Base-by-base conservation (phyloP, 2,888 invertebrate species). In the Drosophila pseudotakahashii region DNA sequence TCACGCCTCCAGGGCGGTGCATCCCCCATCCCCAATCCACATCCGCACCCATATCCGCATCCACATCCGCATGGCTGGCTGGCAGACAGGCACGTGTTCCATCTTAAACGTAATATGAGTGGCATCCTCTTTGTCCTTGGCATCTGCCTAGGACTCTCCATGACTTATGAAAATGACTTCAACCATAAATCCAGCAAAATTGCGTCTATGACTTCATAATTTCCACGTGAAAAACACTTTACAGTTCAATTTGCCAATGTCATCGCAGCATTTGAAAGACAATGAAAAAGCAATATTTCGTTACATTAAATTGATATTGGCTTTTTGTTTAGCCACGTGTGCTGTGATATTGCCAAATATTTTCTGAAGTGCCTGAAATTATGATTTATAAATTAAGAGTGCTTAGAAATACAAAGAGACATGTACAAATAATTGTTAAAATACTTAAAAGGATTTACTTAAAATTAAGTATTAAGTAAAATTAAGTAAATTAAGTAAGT, bases 61-160 rank as follows among this genome's bases (percentile, higher is more conserved):
- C 5, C 26, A 26, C 6, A 26, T 26, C 30, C 52, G 44, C 39
- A 23, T 44, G 60, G 44, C 59, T 37, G 42, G 59, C 55, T 71
- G 76, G 36, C 54, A 69, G 78, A 76, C 59, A 75, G 81, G 76
- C 85, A 81, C 81, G 81, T 85, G 77, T 78, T 82, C 77, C 80
- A 85, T 82, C 77, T 85, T 72, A 77, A 64, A 62, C 71, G 41
- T 77, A 80, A 80, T 77, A 69, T 77, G 74, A 82, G 78, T 86
- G 75, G 51, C 61, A 51, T 45, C 50, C 64, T 57, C 68, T 67
- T 63, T 77, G 70, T 73, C 66, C 67, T 53, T 42, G 55, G 48
- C 64, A 54, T 34, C 47, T 41, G 53, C 53, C 64, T 37, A n/a
- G 32, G 6, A 19, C 13, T 52, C 13, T 4, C 16, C 16, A 7